These are phyloP conservation scores for Cheracebus regulus DNA, from an alignment of 2,797 vertebrate genomes.

Conservation along the genomic window DNA sequence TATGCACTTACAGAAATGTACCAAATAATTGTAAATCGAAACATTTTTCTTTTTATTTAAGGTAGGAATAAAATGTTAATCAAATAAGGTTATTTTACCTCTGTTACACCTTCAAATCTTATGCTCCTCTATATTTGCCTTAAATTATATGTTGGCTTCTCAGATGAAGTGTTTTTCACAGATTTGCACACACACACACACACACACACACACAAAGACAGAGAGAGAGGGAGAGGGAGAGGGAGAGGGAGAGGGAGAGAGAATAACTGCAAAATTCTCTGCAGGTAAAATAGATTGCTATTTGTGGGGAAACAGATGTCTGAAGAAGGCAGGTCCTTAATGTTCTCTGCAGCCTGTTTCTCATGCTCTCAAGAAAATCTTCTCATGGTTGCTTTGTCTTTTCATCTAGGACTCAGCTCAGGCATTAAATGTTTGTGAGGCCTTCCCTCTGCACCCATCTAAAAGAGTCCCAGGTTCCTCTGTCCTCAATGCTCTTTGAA, in stretches of 20 bases:
- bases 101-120: neutral
- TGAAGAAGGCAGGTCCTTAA: neutral
- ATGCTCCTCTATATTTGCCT: neutral
- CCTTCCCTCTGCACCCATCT: neutral
- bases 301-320: neutral
- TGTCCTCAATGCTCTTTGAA: neutral
- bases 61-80: neutral
- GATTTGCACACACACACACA: neutral
- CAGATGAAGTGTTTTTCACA: neutral
- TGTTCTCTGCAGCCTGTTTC: neutral
- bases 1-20: neutral
- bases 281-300: neutral
- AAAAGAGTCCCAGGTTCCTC: neutral
- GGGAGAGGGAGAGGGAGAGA: neutral
- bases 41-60: neutral
- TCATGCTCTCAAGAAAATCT: neutral
- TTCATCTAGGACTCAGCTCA: neutral
- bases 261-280: neutral
- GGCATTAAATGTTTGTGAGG: neutral
- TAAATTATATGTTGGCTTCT: neutral
- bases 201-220: neutral
- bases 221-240: neutral
- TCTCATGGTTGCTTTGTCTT: neutral
- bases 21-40: slow-evolving; percentile 19
- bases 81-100: slow-evolving; percentile 14